A percentile compares a stretch with the other conserved stretches of the same genome.
Conservation (phyloP, 2,113 vertebrate species). For the Tetrao urogallus region DNA sequence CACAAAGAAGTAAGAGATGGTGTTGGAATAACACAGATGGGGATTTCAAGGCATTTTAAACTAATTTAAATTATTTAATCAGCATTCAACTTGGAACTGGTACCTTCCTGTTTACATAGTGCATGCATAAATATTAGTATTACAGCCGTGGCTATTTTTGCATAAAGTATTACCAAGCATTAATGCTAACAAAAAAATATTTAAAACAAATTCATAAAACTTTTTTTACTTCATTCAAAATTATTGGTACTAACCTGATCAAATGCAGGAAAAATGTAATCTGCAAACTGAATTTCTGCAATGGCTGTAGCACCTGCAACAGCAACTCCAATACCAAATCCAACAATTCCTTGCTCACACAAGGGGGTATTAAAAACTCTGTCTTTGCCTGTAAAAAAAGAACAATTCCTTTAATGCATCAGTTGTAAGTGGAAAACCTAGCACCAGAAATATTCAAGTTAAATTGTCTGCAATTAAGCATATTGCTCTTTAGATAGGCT, state of each 20-base stretch:
- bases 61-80: conserved; percentile 36
- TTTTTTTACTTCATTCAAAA: background rate
- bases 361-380: conserved; percentile 98
- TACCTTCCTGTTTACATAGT: conserved; percentile 15
- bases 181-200: background rate
- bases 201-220: background rate
- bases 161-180: background rate
- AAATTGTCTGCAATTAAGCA: background rate
- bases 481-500: background rate
- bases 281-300: conserved; percentile 98
- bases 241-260: conserved; percentile 88
- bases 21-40: background rate
- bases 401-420: background rate
- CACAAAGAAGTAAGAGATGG: background rate
- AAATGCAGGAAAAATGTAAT: conserved; percentile 98
- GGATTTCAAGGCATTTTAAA: background rate
- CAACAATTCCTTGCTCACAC: conserved; percentile 98
- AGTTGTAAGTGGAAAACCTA: background rate
- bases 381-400: conserved; percentile 86
- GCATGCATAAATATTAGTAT: conserved; percentile 23
- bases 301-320: conserved; percentile 93
- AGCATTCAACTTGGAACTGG: background rate
- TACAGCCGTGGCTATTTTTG: background rate
- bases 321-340: conserved; percentile 95
- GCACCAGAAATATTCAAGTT: background rate